Evolutionary conservation across 2,888 invertebrate species (phyloP), one percentile per base, ranked within the genome.

Genomic region (Hybos culiciformis): DNA sequence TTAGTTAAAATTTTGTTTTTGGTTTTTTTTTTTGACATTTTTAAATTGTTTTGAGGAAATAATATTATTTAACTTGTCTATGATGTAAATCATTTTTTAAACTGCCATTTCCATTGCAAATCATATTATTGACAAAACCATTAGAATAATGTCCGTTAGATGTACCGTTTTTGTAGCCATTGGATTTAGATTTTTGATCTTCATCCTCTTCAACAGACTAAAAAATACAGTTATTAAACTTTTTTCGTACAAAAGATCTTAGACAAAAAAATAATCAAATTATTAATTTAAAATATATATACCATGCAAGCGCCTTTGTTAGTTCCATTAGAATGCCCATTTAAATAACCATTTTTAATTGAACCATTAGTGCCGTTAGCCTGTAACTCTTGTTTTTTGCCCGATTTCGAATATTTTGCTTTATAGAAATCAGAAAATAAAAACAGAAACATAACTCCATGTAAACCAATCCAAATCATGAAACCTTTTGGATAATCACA

Each of bases 381-480:
- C 61, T 57, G 44, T 51, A n/a, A n/a, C n/a, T n/a, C n/a, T n/a
- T n/a, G n/a, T n/a, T n/a, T n/a, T n/a, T n/a, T n/a, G n/a, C n/a
- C n/a, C n/a, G n/a, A n/a, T 51, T 61, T 60, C 50, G 71, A 71
- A 68, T 88, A 88, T 58, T 80, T 81, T 54, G 78, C 72, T 69
- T 86, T 85, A 74, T 94, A 96, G 70, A 94, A 96, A 68, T 93
- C 86, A 31, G 84, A 85, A 74, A 94, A 96, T 53, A 96, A 76
- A 69, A 90, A 82, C 51, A 93, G 75, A 77, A 96, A 96, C 62
- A 94, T 75, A 56, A 93, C 75, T 46, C 93, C 94, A 68, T 94
- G 94, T 54, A 88, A 73, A 37, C 88, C 90, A 63, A 96, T 94
- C 91, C 91, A 94, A 60, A 86, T 76, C 74, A 88, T 87, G 70